Evolutionary conservation across 2,888 invertebrate species (phyloP).

Genomic region (Volucella inflata): DNA sequence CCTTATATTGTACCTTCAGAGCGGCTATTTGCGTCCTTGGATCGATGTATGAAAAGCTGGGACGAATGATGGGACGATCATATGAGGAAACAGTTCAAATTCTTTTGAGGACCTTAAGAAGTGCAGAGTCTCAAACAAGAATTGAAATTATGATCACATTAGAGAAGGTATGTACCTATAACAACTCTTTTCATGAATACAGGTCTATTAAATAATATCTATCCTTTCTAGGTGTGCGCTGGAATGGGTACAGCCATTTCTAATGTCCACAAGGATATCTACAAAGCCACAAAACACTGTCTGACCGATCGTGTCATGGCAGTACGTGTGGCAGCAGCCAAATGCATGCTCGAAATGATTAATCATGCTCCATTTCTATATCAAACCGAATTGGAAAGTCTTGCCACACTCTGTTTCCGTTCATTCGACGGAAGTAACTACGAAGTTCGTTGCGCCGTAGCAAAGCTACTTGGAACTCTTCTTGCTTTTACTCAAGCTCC

Average conservation of each 20-base stretch:
- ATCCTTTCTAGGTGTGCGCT: constrained; percentile 85
- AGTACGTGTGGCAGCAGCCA: constrained; percentile 96
- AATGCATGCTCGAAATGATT: constrained; percentile 94
- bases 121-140: constrained; percentile 97
- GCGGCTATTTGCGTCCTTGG: constrained; percentile 98
- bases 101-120: constrained; percentile 94
- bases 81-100: constrained; percentile 99
- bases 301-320: constrained; percentile 96
- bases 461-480: constrained; percentile 93
- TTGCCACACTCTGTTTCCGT: constrained; percentile 95
- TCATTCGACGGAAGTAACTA: constrained; percentile 96
- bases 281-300: constrained; percentile 94
- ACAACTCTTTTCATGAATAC: background rate
- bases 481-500: constrained; percentile 89
- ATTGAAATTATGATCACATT: constrained; percentile 98
- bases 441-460: constrained; percentile 95
- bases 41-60: constrained; percentile 98
- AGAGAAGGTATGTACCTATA: constrained; percentile 93
- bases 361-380: constrained; percentile 93
- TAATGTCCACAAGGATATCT: constrained; percentile 93
- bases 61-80: constrained; percentile 99
- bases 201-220: background rate
- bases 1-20: constrained; percentile 85
- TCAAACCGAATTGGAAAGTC: constrained; percentile 95
- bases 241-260: constrained; percentile 98